Evolutionary conservation across 2,113 vertebrate genomes (phyloP).

Genomic region (Heteronetta atricapilla): DNA sequence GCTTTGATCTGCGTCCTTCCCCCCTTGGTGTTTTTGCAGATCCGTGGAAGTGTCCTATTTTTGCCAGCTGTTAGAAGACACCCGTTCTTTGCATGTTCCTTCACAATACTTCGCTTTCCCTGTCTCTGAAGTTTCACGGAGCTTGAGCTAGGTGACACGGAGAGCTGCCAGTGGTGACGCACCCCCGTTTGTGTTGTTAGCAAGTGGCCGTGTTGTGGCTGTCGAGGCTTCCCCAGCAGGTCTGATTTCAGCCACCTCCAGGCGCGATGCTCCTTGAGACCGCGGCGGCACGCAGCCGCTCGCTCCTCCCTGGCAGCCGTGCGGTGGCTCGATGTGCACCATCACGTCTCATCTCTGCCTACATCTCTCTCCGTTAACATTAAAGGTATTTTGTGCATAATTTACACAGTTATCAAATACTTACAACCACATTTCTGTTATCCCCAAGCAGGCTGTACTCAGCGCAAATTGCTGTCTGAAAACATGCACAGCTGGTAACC

Average conservation of each 20-base stretch:
- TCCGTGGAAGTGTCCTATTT: not conserved
- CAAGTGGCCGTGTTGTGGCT: not conserved
- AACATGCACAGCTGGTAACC: slow-evolving; percentile 65
- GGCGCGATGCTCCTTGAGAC: not conserved
- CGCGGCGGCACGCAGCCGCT: not conserved
- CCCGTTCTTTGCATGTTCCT: not conserved
- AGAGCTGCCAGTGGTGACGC: not conserved
- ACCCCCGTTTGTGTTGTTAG: not conserved
- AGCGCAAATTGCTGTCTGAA: slow-evolving; percentile 40
- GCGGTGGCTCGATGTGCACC: accelerated
- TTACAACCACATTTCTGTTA: slow-evolving; percentile 18
- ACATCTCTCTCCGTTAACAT: not conserved
- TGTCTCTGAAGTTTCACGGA: not conserved
- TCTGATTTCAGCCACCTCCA: not conserved
- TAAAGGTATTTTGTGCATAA: slow-evolving; percentile 44
- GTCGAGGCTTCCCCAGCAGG: not conserved
- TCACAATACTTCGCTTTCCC: not conserved
- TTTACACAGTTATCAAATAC: slow-evolving; percentile 41
- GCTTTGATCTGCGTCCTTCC: not conserved
- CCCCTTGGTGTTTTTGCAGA: not conserved
- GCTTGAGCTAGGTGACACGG: not conserved
- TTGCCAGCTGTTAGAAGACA: not conserved
- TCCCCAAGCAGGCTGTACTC: slow-evolving; percentile 37
- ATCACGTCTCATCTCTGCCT: not conserved
- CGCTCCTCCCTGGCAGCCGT: not conserved